Base-by-base conservation (phyloP, 1,140 invertebrate species). In the Papilio polytes region DNA sequence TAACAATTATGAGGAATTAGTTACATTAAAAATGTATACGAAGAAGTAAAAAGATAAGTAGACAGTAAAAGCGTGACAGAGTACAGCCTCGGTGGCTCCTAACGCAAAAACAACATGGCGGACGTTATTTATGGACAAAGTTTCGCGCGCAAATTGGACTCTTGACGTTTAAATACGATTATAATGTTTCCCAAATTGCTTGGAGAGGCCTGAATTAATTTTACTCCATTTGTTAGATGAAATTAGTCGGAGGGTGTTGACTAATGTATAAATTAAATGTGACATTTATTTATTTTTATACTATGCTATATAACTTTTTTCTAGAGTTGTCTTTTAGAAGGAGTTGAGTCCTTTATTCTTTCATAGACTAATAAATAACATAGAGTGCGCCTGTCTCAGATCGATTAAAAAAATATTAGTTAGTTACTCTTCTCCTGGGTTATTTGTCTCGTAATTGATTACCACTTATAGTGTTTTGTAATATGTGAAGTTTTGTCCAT, bases 81-180 rank as follows among this genome's bases (percentile, higher is more conserved):
- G n/a, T 63, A 56, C 56, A 78, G 22, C 77, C 56, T 66, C 77
- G 36, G 59, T 46, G 36, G 36, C 59, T 78, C n/a, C 77, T 66
- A 78, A 63, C 66, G 70, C 80, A 53, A 63, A 81, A 82, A 80
- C 80, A 82, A 85, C 80, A 85, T 85, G 84, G 84, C 84, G 80
- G 36, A 13, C 80, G 80, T 85, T 83, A 85, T 85, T 85, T 85
- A 85, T 83, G 81, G 74, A 63, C 66, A 53, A 85, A 85, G 84
- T 85, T 85, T 85, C 74, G 82, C 84, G 84, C 80, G 81, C 82
- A 85, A 85, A 85, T 85, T 85, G 82, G 82, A 72, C 82, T 83
- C 84, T 48, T 80, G 84, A 81, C 84, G 84, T 82, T 83, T 83
- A 85, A 85, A 85, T 83, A 85, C 84, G 84, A 83, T 85, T 85